Base-by-base conservation (phyloP, 2,888 invertebrate species). In the Sphinx pinastri region DNA sequence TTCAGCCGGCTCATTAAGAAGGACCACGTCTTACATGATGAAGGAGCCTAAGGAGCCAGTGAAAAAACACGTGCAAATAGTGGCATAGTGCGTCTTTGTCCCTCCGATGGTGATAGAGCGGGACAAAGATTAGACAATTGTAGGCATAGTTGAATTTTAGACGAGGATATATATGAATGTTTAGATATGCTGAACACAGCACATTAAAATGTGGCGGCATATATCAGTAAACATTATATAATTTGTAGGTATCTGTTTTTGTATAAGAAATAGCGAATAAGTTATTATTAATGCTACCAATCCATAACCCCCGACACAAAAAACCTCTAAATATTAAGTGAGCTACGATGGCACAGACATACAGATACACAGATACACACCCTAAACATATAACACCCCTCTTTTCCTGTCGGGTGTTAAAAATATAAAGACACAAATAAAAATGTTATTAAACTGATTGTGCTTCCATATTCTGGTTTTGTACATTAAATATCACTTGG, bases 51-150 rank as follows among this genome's bases (percentile, higher is more conserved):
- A 87, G 12, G 92, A 93, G 54, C 76, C 76, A 19, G 74, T 74
- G 11, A 92, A 92, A 75, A 93, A 93, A 78, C 93, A 93, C 69
- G 93, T 93, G 71, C 92, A 93, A 77, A 93, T 93, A 4, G 77
- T 93, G 69, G 90, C 92, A 68, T 93, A 91, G 78, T 71, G 19
- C 49, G 19, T 51, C 63, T 71, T 55, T 51, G 31, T 59, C 59
- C 5, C 7, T 31, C 10, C 54, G 38, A 31, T 63, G 38, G 45
- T 25, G 19, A 54, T 19, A 51, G 54, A 51, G 19, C 54, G 54
- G 54, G 54, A 47, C 19, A 63, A n/a, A 31, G 45, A 11, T 16
- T 38, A 31, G 52, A 59, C 59, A 16, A 7, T 13, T 16, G 38
- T 68, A 52, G 51, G 4, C 38, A 38, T 63, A 38, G 52, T 59